phyloP scores from a whole-genome alignment of 53 echinoderm and acorn worm species.

The Antedon mediterranea region DNA sequence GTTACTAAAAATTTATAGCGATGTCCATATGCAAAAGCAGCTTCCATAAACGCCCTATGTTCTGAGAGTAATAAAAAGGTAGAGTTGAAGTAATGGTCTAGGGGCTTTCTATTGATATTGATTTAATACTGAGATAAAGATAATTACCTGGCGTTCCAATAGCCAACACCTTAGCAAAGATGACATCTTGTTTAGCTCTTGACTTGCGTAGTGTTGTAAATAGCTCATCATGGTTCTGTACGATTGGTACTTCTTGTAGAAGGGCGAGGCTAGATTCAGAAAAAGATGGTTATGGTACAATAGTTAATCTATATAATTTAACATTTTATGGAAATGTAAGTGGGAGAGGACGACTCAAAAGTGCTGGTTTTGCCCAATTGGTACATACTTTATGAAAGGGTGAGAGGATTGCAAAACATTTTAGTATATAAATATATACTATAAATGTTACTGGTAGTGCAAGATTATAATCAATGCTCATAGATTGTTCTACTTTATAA shows the following conservation, averaged over 20 bases:
- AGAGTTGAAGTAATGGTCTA: constrained; percentile 1
- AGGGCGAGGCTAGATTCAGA: constrained; percentile 37
- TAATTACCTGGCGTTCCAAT: constrained; percentile 45
- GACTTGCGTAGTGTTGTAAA: constrained; percentile 13
- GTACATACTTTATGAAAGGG: background rate
- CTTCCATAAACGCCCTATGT: constrained; percentile 80
- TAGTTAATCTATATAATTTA: too few relatives aligned
- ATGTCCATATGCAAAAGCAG: constrained; percentile 76
- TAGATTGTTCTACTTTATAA: too few relatives aligned
- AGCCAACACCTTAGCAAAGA: constrained; percentile 45
- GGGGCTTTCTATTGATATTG: too few relatives aligned
- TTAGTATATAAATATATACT: too few relatives aligned
- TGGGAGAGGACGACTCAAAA: background rate
- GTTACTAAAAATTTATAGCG: constrained; percentile 65
- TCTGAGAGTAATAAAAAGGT: constrained; percentile 19
- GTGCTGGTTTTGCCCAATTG: background rate
- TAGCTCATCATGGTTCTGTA: constrained; percentile 38
- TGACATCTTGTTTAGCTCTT: constrained; percentile 28
- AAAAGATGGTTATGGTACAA: too few relatives aligned
- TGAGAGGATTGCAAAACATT: too few relatives aligned
- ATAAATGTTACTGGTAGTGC: too few relatives aligned
- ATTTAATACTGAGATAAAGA: background rate
- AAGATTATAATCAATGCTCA: too few relatives aligned
- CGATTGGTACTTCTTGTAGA: constrained; percentile 49
- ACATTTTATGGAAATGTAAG: background rate